phyloP scores from a whole-genome alignment of 1,140 invertebrate species.

The Drusus annulatus region DNA sequence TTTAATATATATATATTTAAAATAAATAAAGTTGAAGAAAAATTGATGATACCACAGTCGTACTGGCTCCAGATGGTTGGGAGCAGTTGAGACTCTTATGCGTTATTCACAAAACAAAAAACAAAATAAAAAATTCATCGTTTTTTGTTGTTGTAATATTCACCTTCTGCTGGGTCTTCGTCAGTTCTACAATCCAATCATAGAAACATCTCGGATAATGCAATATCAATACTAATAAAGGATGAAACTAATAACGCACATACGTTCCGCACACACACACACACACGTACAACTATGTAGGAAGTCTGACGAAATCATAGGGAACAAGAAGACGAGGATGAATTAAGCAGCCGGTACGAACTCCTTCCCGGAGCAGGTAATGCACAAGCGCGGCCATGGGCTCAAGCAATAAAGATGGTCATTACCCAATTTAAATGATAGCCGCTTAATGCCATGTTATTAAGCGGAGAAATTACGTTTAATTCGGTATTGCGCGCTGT shows the following conservation, averaged over 20 bases:
- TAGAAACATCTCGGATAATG: constrained; percentile 15
- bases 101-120: no score
- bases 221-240: constrained; percentile 22
- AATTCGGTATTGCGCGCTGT: constrained; percentile 51
- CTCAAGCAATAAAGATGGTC: constrained; percentile 52
- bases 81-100: no score
- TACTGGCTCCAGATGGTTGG: no score
- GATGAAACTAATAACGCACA: background rate
- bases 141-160: no score
- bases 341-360: no score
- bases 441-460: constrained; percentile 59
- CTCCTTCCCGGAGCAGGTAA: constrained; percentile 22
- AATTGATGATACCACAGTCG: no score
- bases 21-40: no score
- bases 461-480: constrained; percentile 58
- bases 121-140: no score
- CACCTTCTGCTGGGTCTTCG: no score
- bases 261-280: background rate
- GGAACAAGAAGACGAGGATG: background rate
- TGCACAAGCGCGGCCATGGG: constrained; percentile 7
- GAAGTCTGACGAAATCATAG: constrained; percentile 11
- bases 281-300: background rate
- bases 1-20: no score
- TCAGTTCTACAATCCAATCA: no score
- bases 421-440: constrained; percentile 60